Conservation (phyloP, 2,113 vertebrate genomes). For the Vidua chalybeata region DNA sequence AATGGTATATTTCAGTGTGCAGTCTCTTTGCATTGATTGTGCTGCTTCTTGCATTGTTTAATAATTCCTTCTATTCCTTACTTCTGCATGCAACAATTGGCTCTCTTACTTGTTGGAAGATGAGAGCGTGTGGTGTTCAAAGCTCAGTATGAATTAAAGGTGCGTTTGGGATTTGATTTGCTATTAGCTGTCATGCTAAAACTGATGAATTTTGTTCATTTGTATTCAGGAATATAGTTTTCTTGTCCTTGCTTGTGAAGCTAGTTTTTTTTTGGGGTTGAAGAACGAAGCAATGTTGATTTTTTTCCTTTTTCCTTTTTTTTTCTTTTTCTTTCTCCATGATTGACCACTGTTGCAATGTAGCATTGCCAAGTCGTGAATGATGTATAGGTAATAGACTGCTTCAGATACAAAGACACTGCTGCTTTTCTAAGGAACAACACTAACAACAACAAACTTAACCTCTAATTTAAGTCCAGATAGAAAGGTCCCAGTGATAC, state of each 20-base stretch:
- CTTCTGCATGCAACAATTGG: conserved; percentile 65
- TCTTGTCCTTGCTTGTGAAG: not conserved
- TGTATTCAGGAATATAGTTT: not conserved
- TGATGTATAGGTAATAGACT: not conserved
- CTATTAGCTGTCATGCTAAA: conserved; percentile 1
- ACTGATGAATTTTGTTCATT: not conserved
- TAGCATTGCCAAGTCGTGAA: not conserved
- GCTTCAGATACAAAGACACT: not conserved
- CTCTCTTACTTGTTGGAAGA: conserved; percentile 68
- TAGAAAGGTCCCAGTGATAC: not conserved
- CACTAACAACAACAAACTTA: not conserved
- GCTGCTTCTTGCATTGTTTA: conserved; percentile 34
- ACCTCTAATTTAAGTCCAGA: not conserved
- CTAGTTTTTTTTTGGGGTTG: not conserved
- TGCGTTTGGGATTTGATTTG: conserved; percentile 61
- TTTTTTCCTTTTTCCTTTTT: not conserved
- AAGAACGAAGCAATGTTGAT: not conserved
- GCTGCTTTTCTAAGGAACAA: not conserved
- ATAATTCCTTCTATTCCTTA: conserved; percentile 64
- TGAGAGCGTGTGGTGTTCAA: conserved; percentile 64
- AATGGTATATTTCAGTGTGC: not conserved
- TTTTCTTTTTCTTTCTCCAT: not conserved
- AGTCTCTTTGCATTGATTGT: conserved; percentile 31
- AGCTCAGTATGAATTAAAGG: conserved; percentile 67
- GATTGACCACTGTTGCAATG: not conserved